A percentile compares a stretch with the other conserved stretches of the same genome.
These are phyloP conservation scores for Scelioninae gen. 1 DNA, from an alignment of 2,888 invertebrate species.

Conservation along the genomic window DNA sequence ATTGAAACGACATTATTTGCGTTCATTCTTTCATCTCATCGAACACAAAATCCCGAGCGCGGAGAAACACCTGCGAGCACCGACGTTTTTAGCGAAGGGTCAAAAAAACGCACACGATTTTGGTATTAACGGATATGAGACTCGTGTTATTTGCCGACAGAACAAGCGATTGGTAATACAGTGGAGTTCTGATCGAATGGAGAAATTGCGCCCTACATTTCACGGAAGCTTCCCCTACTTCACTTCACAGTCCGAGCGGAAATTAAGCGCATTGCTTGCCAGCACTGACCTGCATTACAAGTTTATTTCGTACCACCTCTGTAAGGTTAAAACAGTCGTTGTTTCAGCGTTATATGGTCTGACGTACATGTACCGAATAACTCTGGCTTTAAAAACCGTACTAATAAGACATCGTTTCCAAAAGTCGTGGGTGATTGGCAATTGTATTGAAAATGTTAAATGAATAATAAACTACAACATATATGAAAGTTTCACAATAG, in stretches of 20 bases:
- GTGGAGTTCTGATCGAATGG: slow-evolving; percentile 67
- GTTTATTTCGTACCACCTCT: slow-evolving; percentile 56
- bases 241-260: slow-evolving; percentile 65
- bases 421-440: too few species aligned
- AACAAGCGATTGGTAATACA: slow-evolving; percentile 68
- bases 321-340: slow-evolving; percentile 48
- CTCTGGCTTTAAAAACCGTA: slow-evolving; percentile 1
- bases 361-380: slow-evolving; percentile 18
- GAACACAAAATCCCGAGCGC: slow-evolving; percentile 20
- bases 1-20: not conserved
- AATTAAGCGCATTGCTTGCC: slow-evolving; percentile 70
- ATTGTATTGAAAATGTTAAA: not conserved
- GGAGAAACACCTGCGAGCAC: slow-evolving; percentile 31
- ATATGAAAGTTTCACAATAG: too few species aligned
- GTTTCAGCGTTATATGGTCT: slow-evolving; percentile 45
- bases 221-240: slow-evolving; percentile 67
- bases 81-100: slow-evolving; percentile 13
- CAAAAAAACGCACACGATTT: slow-evolving; percentile 41
- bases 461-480: too few species aligned
- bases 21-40: too few species aligned
- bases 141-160: slow-evolving; percentile 60
- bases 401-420: not conserved
- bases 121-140: slow-evolving; percentile 65
- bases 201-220: slow-evolving; percentile 70
- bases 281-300: slow-evolving; percentile 69